Base-by-base conservation (phyloP, 2,797 vertebrate genomes). In the Karalla daura region DNA sequence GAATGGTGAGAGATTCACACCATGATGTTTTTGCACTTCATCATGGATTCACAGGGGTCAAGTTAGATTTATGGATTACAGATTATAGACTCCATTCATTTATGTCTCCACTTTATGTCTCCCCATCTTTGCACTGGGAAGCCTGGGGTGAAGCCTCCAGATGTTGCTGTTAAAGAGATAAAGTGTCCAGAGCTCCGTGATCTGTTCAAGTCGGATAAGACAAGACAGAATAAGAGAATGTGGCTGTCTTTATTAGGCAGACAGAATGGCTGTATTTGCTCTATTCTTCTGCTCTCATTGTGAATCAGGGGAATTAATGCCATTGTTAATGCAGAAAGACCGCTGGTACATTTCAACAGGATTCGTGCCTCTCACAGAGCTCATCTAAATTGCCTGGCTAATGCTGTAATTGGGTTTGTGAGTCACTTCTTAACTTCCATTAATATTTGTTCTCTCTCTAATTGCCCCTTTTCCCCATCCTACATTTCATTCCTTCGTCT, bases 321-420 rank as follows among this genome's bases (percentile, higher is more conserved):
- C 74, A 85, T 89, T 90, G 89, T 89, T 90, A 91, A 90, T 85
- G 85, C 87, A 75, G 64, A 78, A 88, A 93, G 92, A 93, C 91
- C 82, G 86, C 89, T 88, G 90, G 87, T 91, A 93, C 94, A 93
- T 95, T 96, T 93, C 95, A 94, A 92, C 86, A 55, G 91, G 89
- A 93, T 92, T 93, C 91, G 91, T 32, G 87, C 90, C 90, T 92
- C 91, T 95, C 87, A 89, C 94, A 90, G 92, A 91, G 92, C 94
- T 94, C 90, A 90, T 94, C 94, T 90, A 88, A 92, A 91, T 90
- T 88, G 88, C 83, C 76, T 71, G 65, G 81, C 87, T 95, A 94
- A 96, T 94, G 93, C 94, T 89, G 89, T 95, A 95, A 95, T 96
- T 94, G 92, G 94, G 93, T 93, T 94, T 94, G 91, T 94, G 92